Evolutionary conservation across 1,140 invertebrate genomes (phyloP).

Genomic region (Spodoptera frugiperda): DNA sequence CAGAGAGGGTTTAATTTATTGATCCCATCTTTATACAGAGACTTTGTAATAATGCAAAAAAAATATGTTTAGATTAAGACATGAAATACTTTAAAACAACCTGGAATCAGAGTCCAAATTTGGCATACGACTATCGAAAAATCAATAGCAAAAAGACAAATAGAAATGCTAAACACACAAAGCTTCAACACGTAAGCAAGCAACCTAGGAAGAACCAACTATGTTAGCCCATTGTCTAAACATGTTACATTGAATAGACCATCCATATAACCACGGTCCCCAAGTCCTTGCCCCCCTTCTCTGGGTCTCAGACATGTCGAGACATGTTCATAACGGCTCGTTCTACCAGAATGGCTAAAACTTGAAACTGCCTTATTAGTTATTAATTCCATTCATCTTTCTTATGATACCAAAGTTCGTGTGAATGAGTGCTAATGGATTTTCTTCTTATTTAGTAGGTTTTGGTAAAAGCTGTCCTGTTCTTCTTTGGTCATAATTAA

Average conservation of each 20-base stretch:
- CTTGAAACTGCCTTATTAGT: slow-evolving; percentile 41
- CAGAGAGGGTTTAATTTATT: no score
- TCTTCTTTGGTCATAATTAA: background rate
- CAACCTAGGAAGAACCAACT: no score
- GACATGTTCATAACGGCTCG: slow-evolving; percentile 35
- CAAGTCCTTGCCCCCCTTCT: slow-evolving; percentile 31
- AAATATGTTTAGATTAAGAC: no score
- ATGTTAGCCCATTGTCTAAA: background rate
- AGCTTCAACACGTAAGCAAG: no score
- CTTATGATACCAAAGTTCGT: background rate
- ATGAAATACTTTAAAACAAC: no score
- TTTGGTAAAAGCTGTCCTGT: background rate
- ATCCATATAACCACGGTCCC: slow-evolving; percentile 5
- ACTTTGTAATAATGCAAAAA: no score
- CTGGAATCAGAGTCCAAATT: no score
- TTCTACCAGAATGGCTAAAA: slow-evolving; percentile 23
- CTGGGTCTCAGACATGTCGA: slow-evolving; percentile 32
- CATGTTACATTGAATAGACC: background rate
- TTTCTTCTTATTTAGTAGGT: background rate
- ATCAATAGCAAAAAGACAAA: no score
- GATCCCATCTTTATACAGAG: no score
- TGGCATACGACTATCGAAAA: no score
- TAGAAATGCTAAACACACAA: no score
- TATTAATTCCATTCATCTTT: slow-evolving; percentile 32
- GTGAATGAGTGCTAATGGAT: background rate